A percentile compares a stretch with the other conserved stretches of the same genome.
Evolutionary conservation across 2,888 invertebrate genomes (phyloP).

Genomic region (Blastobasis lacticolella): DNA sequence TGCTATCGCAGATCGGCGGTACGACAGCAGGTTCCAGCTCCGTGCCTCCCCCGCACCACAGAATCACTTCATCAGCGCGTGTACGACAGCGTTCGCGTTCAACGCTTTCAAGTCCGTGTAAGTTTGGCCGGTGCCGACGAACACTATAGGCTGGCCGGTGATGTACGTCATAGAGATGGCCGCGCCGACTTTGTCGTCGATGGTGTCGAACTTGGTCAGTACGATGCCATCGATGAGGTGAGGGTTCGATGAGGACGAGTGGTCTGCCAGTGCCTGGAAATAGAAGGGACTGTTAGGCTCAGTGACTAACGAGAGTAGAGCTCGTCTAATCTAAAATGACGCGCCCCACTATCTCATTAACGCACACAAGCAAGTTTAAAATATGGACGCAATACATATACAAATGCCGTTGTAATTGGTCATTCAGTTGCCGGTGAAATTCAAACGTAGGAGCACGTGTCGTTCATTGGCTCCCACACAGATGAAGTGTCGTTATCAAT

Average conservation of each 20-base stretch:
- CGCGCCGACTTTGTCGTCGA: constrained; percentile 99
- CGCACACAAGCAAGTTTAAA: too few species aligned
- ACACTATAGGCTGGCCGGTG: constrained; percentile 99
- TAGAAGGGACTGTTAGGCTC: too few species aligned
- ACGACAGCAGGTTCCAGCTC: not conserved
- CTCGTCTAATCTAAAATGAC: too few species aligned
- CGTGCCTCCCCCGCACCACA: not conserved
- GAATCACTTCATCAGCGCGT: constrained; percentile 91
- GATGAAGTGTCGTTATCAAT: too few species aligned
- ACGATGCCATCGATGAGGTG: constrained; percentile 99
- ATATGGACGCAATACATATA: too few species aligned
- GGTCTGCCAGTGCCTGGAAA: constrained; percentile 92
- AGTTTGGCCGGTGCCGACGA: constrained; percentile 99
- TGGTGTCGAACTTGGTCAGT: constrained; percentile 99
- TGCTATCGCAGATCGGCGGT: not conserved
- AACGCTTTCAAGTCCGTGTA: constrained; percentile 98
- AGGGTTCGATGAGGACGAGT: constrained; percentile 83
- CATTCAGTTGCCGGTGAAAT: too few species aligned
- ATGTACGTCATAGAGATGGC: constrained; percentile 99
- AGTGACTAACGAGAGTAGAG: too few species aligned
- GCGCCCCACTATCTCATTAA: too few species aligned
- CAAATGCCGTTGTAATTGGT: too few species aligned
- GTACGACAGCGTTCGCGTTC: constrained; percentile 96
- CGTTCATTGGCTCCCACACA: too few species aligned
- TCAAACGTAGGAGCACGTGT: too few species aligned